These are phyloP conservation scores for Chloroceryle amazona DNA, from an alignment of 2,797 vertebrate species.

Conservation along the genomic window DNA sequence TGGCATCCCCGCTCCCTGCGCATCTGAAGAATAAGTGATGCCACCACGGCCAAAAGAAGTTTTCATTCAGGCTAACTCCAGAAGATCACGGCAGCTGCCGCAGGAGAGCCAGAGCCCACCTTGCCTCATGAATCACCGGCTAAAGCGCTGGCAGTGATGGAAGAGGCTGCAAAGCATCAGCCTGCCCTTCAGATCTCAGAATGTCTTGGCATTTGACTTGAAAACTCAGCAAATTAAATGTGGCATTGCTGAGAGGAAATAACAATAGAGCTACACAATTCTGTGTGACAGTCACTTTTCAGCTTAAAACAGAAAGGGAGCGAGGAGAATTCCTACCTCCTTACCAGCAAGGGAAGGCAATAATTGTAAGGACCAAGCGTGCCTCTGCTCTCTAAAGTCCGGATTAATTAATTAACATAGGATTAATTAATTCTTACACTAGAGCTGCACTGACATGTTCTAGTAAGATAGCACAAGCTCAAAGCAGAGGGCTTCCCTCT, in stretches of 20 bases:
- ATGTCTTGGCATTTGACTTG: slow-evolving; percentile 65
- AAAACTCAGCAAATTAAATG: slow-evolving; percentile 61
- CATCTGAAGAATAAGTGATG: neutral
- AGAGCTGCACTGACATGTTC: neutral
- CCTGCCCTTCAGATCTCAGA: slow-evolving; percentile 15
- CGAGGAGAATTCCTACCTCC: neutral
- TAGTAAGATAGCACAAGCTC: neutral
- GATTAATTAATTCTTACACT: slow-evolving; percentile 52
- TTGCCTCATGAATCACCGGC: slow-evolving; percentile 21
- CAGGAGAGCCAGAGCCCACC: neutral
- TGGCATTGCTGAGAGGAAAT: slow-evolving; percentile 60
- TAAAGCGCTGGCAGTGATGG: neutral
- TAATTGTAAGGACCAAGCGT: neutral
- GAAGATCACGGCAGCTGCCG: neutral
- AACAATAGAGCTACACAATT: slow-evolving; percentile 39
- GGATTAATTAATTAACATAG: slow-evolving; percentile 51
- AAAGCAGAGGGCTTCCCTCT: neutral
- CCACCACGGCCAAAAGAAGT: neutral
- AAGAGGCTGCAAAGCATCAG: slow-evolving; percentile 23
- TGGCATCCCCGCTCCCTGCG: neutral
- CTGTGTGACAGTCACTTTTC: slow-evolving; percentile 5
- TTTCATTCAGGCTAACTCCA: neutral
- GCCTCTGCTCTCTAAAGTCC: slow-evolving; percentile 4
- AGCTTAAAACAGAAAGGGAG: slow-evolving; percentile 8
- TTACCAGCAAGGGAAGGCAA: neutral